A percentile compares a stretch with the other conserved stretches of the same genome.
Evolutionary conservation across 2,113 vertebrate genomes (phyloP).

Genomic region (Plectropomus leopardus): DNA sequence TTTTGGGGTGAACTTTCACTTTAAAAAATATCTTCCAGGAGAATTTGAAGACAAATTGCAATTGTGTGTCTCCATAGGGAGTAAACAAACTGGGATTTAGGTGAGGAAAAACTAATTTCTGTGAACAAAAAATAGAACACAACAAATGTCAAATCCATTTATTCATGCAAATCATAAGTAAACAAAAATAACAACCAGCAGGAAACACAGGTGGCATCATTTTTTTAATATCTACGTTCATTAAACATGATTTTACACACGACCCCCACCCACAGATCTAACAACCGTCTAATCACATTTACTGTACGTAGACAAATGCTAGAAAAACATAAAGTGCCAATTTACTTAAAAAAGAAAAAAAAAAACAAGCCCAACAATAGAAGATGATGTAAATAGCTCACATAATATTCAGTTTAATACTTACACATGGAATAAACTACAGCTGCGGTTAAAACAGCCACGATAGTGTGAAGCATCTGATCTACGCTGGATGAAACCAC

Average conservation of each 20-base stretch:
- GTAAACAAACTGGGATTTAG: conserved; percentile 13
- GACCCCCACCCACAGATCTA: conserved; percentile 10
- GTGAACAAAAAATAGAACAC: neutral
- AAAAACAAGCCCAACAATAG: conserved; percentile 33
- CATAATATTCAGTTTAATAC: conserved; percentile 50
- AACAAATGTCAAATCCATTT: conserved; percentile 77
- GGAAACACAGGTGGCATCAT: conserved; percentile 38
- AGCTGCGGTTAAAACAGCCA: conserved; percentile 33
- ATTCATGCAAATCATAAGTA: conserved; percentile 79
- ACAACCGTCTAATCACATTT: conserved; percentile 36
- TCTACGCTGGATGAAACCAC: conserved; percentile 63
- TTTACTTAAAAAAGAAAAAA: conserved; percentile 14
- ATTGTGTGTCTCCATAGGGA: neutral
- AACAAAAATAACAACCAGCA: conserved; percentile 58
- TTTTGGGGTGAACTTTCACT: no score
- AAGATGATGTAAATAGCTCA: conserved; percentile 56
- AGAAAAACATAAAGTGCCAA: conserved; percentile 38
- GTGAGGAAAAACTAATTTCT: conserved; percentile 6
- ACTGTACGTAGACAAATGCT: conserved; percentile 34
- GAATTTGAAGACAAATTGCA: conserved; percentile 47
- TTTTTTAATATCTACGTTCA: conserved; percentile 37
- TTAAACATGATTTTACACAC: conserved; percentile 45
- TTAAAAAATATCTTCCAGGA: conserved; percentile 22
- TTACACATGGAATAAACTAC: conserved; percentile 48
- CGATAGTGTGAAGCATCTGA: conserved; percentile 49